Evolutionary conservation across 2,113 vertebrate genomes (phyloP), one percentile per base, ranked within the genome.

Genomic region (Thinocorus orbignyianus): DNA sequence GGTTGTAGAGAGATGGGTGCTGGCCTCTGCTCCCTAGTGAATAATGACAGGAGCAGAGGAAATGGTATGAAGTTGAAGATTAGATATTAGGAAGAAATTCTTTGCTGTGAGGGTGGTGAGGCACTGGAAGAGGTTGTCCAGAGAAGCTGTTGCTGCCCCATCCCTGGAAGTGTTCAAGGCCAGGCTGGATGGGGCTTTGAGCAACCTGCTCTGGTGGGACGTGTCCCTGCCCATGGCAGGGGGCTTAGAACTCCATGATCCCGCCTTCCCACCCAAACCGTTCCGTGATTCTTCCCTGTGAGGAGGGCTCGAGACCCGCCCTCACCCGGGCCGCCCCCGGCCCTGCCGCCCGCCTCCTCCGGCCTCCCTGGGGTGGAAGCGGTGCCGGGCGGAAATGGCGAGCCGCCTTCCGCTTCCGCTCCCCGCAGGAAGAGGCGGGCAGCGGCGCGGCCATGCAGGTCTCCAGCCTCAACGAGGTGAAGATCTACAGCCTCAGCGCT

Each of bases 401-500:
- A 7, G 2, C 4, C 1, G 7, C 20, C 8, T 90, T 93, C 93
- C 78, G 90, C 70, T 93, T 82, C 84, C 90, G 16, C 26, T 71
- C 9, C 16, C 65, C 17, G n/a, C 58, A 10, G 94, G 95, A 90
- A 95, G 84, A 51, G 85, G 9, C n/a, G 48, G 33, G 41, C 0
- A 4, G 28, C 1, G 7, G 35, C 2, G 58, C 9, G 4, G 42
- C 72, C 89, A 99, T 99, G 99, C 99, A 99, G 98, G 98, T 99
- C 33, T 99, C 99, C 19, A 99, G 98, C 88, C 98, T 99, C 66
- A 99, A 99, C 85, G 98, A 99, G 87, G 99, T 99, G 92, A 99
- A 99, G 97, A 99, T 99, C 89, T 99, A 99, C 93, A 99, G 99
- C 76, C 97, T 99, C n/a, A 99, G 99, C 84, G 98, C 98, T 31